These are phyloP conservation scores for Adelosebastes latens DNA, from an alignment of 2,797 vertebrate genomes.

Conservation along the genomic window DNA sequence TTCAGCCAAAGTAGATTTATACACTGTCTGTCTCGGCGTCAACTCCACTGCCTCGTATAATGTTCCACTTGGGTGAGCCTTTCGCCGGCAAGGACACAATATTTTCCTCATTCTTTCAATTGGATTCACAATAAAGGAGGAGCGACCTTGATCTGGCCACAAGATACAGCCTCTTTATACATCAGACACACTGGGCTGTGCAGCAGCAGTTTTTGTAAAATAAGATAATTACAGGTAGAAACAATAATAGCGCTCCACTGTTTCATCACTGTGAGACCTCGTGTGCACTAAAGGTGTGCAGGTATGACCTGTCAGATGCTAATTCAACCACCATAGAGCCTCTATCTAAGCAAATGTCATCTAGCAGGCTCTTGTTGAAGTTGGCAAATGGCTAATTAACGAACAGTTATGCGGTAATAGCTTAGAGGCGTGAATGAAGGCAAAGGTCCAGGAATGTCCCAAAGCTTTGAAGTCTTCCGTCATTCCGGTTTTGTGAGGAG, in stretches of 20 bases:
- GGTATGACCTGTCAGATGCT: conserved; percentile 59
- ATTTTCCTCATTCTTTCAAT: conserved; percentile 45
- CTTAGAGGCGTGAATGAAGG: conserved; percentile 47
- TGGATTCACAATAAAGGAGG: conserved; percentile 40
- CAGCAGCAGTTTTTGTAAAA: conserved; percentile 42
- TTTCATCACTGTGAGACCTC: conserved; percentile 45
- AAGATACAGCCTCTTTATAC: conserved; percentile 54
- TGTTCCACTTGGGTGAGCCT: conserved; percentile 48
- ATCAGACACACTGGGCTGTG: conserved; percentile 27
- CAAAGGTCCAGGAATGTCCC: conserved; percentile 62
- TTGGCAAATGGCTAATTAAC: conserved; percentile 70
- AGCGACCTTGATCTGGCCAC: conserved; percentile 56
- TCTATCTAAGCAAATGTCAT: conserved; percentile 57
- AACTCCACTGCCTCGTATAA: conserved; percentile 45
- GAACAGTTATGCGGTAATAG: conserved; percentile 63
- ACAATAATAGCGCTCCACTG: conserved; percentile 36
- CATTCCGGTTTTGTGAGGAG: conserved; percentile 51
- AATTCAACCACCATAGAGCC: conserved; percentile 54
- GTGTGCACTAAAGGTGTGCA: conserved; percentile 27
- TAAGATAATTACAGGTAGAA: conserved; percentile 53
- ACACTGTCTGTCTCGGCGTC: conserved; percentile 51
- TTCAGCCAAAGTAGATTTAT: conserved; percentile 60
- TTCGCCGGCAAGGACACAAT: conserved; percentile 46
- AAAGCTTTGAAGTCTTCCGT: conserved; percentile 61
- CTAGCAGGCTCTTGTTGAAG: conserved; percentile 53